Base-by-base conservation (phyloP, 2,888 invertebrate genomes). In the Zelleria hepariella region DNA sequence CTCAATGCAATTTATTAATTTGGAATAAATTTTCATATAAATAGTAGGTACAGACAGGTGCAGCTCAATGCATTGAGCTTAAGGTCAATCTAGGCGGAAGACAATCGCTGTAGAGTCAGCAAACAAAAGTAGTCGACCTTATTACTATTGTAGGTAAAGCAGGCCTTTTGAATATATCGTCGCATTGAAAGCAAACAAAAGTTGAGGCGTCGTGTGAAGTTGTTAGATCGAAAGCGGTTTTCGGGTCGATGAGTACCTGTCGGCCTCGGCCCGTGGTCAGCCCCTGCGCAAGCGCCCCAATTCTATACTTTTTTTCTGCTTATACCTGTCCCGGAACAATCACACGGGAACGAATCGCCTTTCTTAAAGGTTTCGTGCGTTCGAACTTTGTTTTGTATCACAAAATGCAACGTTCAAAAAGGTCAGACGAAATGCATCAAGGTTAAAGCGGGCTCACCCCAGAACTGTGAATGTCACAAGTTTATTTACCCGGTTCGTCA, bases 1-100 rank as follows among this genome's bases (percentile, higher is more conserved):
- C 24, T 25, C 7, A 8, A n/a, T 18, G 15, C 18, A 27, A 5
- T 6, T 10, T 21, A 42, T 32, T 18, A 18, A 23, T 51, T 20
- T 51, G 51, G 51, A 51, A 21, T 32, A 21, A 32, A 26, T 15
- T 55, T n/a, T 53, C n/a, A 53, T 24, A 52, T 23, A 53, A 15
- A 4, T 49, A 51, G 20, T 51, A 20, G n/a, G 8, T 42, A n/a
- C 42, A 42, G 5, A n/a, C 51, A 8, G 21, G 51, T 70, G 70
- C 71, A 69, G 67, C 67, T 71, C 32, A 42, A 42, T 42, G 32
- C 32, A 42, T 2, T 2, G 32, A 42, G 32, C 64, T 66, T 81
- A 84, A 87, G 87, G 87, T 69, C 80, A 72, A 70, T 61, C 68
- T 70, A 84, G 72, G 69, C 87, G 87, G 87, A 88, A 87, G 81